Percentiles rank a stretch among this genome's conserved stretches.
Evolutionary conservation across 2,113 vertebrate genomes (phyloP).

Genomic region (Copsychus sechellarum): DNA sequence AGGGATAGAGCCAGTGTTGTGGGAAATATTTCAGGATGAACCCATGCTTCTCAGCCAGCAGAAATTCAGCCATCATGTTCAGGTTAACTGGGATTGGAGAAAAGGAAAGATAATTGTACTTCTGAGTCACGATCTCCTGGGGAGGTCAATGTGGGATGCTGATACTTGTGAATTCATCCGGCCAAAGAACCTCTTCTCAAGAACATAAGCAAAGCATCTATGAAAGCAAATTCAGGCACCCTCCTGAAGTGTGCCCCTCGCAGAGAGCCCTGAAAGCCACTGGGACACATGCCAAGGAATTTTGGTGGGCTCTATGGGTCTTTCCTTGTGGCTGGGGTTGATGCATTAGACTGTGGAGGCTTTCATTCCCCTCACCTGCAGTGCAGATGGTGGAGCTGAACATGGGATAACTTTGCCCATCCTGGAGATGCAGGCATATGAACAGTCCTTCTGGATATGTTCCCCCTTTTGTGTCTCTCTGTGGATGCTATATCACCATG

Average conservation of each 20-base stretch:
- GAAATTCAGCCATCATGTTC: background rate
- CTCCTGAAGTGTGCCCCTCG: background rate
- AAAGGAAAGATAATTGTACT: background rate
- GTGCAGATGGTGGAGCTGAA: background rate
- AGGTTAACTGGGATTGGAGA: background rate
- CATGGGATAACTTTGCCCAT: background rate
- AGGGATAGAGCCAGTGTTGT: background rate
- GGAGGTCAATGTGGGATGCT: background rate
- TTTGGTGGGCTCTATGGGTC: background rate
- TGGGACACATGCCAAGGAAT: fast-evolving
- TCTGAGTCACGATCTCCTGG: background rate
- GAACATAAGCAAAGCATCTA: background rate
- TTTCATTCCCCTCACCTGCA: background rate
- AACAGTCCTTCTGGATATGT: background rate
- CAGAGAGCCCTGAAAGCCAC: background rate
- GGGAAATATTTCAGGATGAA: background rate
- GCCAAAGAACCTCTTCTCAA: background rate
- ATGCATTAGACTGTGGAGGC: background rate
- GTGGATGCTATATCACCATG: background rate
- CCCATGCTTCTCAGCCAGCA: background rate
- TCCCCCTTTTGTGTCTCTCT: background rate
- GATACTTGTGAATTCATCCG: background rate
- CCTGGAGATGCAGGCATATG: fast-evolving
- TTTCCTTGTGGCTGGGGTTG: background rate
- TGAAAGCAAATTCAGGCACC: background rate